Conservation (phyloP, 2,797 vertebrate genomes). For the Amphiprion clarkii region DNA sequence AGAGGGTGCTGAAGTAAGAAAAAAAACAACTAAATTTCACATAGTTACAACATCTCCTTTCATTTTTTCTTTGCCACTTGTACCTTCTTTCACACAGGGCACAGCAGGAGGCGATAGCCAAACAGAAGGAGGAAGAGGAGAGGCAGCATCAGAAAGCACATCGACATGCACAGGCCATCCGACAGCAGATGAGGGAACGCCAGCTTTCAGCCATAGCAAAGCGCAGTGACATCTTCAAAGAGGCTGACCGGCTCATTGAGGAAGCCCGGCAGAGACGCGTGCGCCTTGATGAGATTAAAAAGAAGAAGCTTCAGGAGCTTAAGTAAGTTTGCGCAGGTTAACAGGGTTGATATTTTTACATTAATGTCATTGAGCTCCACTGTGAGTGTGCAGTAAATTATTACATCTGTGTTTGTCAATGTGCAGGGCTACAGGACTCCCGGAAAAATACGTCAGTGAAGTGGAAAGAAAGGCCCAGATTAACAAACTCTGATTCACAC, state of each 20-base stretch:
- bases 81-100: slow-evolving; percentile 68
- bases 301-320: slow-evolving; percentile 90
- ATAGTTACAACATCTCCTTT: background rate
- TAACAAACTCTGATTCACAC: slow-evolving; percentile 28
- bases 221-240: slow-evolving; percentile 82
- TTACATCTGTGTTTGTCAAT: slow-evolving; percentile 9
- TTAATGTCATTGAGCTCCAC: too few species aligned
- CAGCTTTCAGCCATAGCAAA: slow-evolving; percentile 77
- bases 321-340: slow-evolving; percentile 78
- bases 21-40: background rate
- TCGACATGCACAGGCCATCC: slow-evolving; percentile 79
- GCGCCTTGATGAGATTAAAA: slow-evolving; percentile 85
- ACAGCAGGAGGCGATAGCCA: slow-evolving; percentile 84
- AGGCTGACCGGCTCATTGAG: slow-evolving; percentile 81
- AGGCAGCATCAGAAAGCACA: slow-evolving; percentile 54
- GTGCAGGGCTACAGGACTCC: slow-evolving; percentile 87
- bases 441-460: slow-evolving; percentile 88
- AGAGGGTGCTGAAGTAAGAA: slow-evolving; percentile 89
- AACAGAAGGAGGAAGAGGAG: slow-evolving; percentile 81
- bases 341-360: background rate
- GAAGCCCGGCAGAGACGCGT: slow-evolving; percentile 81
- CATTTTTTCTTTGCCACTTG: background rate
- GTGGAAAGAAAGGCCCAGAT: slow-evolving; percentile 83
- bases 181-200: slow-evolving; percentile 87
- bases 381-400: background rate